These are phyloP conservation scores for Poecilia picta DNA, from an alignment of 2,797 vertebrate genomes.

Conservation along the genomic window DNA sequence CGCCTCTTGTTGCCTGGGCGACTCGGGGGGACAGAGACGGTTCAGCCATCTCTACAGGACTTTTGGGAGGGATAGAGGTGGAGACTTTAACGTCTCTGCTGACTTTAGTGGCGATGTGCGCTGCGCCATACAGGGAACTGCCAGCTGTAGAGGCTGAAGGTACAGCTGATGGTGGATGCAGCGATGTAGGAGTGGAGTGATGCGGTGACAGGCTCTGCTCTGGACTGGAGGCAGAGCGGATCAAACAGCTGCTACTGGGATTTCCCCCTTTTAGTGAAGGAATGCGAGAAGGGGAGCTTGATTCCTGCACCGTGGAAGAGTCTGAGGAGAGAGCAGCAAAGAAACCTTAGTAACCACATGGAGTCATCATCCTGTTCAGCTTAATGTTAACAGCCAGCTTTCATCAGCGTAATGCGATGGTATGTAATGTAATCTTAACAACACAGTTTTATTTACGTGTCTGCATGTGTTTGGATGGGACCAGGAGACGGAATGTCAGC, in stretches of 20 bases:
- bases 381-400: neutral
- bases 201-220: slow-evolving; percentile 40
- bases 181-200: slow-evolving; percentile 19
- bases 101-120: slow-evolving; percentile 37
- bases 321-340: slow-evolving; percentile 38
- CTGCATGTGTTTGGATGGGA: neutral
- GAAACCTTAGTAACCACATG: neutral
- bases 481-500: neutral
- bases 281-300: slow-evolving; percentile 79
- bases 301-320: slow-evolving; percentile 75
- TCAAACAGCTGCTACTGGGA: slow-evolving; percentile 65
- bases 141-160: slow-evolving; percentile 26
- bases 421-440: neutral
- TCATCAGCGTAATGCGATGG: neutral
- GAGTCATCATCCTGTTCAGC: neutral
- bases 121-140: slow-evolving; percentile 12
- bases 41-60: slow-evolving; percentile 21
- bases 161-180: slow-evolving; percentile 58
- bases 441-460: neutral
- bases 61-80: slow-evolving; percentile 7
- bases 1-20: slow-evolving; percentile 13
- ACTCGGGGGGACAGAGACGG: slow-evolving; percentile 5
- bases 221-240: slow-evolving; percentile 58
- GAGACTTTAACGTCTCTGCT: slow-evolving; percentile 26
- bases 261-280: slow-evolving; percentile 87